A percentile compares a stretch with the other conserved stretches of the same genome.
phyloP scores from a whole-genome alignment of 2,888 invertebrate species.

The Melinopterus prodromus region DNA sequence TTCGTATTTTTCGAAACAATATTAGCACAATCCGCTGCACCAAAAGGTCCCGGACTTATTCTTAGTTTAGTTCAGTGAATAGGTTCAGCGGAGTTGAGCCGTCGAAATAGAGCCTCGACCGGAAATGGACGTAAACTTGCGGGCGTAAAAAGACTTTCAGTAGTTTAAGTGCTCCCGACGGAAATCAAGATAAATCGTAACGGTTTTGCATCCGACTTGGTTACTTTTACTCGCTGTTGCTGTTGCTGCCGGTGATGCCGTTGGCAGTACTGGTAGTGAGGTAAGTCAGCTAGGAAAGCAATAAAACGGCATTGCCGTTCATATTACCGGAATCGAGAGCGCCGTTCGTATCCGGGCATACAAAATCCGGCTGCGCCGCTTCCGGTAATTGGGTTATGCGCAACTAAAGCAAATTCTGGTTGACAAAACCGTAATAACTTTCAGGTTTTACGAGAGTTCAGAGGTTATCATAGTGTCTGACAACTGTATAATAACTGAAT shows the following conservation, averaged over 20 bases:
- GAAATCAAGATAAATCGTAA: conserved; percentile 24
- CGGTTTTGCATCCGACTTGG: conserved; percentile 13
- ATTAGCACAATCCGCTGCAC: conserved; percentile 16
- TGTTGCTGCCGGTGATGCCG: not conserved
- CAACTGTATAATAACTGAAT: too few species aligned
- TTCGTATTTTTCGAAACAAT: conserved; percentile 22
- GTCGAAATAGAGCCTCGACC: conserved; percentile 15
- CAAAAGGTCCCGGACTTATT: not conserved
- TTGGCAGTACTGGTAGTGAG: not conserved
- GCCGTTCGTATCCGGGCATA: not conserved
- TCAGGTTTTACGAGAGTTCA: too few species aligned
- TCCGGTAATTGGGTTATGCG: not conserved
- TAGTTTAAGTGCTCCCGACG: conserved; percentile 10
- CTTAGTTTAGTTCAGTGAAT: not conserved
- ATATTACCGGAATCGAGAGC: not conserved
- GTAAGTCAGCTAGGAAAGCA: not conserved
- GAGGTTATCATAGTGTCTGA: too few species aligned
- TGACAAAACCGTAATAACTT: not conserved
- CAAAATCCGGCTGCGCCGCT: not conserved
- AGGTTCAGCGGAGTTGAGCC: not conserved
- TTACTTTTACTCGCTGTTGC: not conserved
- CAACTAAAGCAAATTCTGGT: not conserved
- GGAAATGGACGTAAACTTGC: conserved; percentile 5
- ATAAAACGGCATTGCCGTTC: not conserved
- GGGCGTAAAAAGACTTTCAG: conserved; percentile 22